phyloP scores from a whole-genome alignment of 2,113 vertebrate species.

The Chauna torquata region DNA sequence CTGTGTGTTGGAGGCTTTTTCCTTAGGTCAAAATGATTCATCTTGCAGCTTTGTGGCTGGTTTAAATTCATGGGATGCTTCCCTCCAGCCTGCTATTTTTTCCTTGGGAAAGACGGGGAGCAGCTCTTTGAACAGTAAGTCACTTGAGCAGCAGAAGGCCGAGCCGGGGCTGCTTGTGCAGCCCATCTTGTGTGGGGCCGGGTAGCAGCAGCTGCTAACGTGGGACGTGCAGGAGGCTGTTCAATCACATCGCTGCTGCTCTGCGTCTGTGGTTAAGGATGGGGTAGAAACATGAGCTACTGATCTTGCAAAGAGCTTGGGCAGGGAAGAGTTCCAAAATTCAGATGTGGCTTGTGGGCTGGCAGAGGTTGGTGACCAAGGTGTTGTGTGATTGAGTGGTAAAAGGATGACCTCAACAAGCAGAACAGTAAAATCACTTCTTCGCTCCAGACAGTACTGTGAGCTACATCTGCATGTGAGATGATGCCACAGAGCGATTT shows the following conservation, averaged over 20 bases:
- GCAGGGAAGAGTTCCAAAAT: not conserved
- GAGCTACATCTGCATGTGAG: not conserved
- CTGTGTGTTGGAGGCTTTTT: not conserved
- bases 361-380: rapidly evolving
- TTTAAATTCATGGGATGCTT: not conserved
- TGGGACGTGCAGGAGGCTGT: not conserved
- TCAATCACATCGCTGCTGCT: not conserved
- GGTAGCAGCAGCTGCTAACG: not conserved
- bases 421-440: not conserved
- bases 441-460: not conserved
- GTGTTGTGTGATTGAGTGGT: not conserved
- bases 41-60: not conserved
- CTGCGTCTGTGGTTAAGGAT: not conserved
- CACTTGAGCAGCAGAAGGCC: not conserved
- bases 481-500: not conserved
- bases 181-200: not conserved
- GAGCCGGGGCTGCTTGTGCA: not conserved
- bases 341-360: not conserved
- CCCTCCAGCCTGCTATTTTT: not conserved
- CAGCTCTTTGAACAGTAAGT: not conserved
- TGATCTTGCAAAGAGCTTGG: not conserved
- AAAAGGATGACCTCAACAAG: not conserved
- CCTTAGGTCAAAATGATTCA: not conserved
- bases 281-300: not conserved
- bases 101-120: not conserved